Evolutionary conservation across 2,797 vertebrate species (phyloP), one percentile per base, ranked within the genome.

Genomic region (Taenioides sp.): DNA sequence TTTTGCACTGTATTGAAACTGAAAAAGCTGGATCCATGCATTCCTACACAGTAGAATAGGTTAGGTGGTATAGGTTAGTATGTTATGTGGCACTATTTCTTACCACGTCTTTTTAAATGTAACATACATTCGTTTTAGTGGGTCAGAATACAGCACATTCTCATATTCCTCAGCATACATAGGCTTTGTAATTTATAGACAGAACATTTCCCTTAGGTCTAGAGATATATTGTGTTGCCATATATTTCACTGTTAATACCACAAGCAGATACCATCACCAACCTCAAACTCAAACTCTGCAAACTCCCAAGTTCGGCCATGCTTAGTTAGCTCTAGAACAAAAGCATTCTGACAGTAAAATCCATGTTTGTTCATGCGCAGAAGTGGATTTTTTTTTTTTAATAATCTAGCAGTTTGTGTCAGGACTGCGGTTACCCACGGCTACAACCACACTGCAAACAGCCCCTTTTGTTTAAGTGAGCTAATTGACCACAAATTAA

Each of bases 401-500:
- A 40, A 72, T 68, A 14, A 54, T 63, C 17, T 31, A 22, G 18
- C 40, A 16, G 23, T 9, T 22, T 60, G 3, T 63, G 14, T 49
- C 59, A 40, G 43, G 70, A 7, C 59, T 62, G 31, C 16, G 27
- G 69, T 27, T 34, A 55, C 14, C 70, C 67, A 66, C 27, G 55
- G 75, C 69, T 72, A 68, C 70, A 84, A 77, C 72, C 74, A 3
- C 70, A 23, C 31, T 47, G 40, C 74, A 58, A 75, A 28, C 76
- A 34, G 16, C 55, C 65, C 43, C 72, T 55, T 28, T 65, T 68
- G 62, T 74, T 73, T 34, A 78, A 75, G 69, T 47, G 28, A 54
- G 49, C 74, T 70, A 74, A 74, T 74, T 78, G 73, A 75, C 83
- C 74, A 75, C 78, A 76, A 79, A 84, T 83, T 67, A 82, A 77